Percentiles rank a stretch among this genome's conserved stretches.
phyloP scores from a whole-genome alignment of 2,888 invertebrate species.

The Rhagonycha fulva region DNA sequence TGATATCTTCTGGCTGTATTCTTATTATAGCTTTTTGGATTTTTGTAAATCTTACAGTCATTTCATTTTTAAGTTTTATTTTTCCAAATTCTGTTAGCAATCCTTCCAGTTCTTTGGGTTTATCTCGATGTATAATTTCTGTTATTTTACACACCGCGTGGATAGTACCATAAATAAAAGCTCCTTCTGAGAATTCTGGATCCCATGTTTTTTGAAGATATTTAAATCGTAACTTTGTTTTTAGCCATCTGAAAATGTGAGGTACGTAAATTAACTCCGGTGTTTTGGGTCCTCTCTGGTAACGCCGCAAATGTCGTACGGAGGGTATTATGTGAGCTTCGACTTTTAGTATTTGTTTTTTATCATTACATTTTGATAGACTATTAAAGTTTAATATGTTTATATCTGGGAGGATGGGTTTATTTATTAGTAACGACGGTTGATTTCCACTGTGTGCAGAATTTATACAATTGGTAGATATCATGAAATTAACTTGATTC shows the following conservation, averaged over 20 bases:
- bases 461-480: not conserved
- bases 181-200: conserved; percentile 54
- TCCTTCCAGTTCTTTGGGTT: conserved; percentile 44
- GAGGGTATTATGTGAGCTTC: not conserved
- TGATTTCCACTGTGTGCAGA: not conserved
- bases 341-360: not conserved
- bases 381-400: not conserved
- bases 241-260: conserved; percentile 50
- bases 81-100: conserved; percentile 43
- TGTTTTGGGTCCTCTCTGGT: conserved; percentile 27
- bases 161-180: conserved; percentile 52
- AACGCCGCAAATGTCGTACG: not conserved
- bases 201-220: conserved; percentile 51
- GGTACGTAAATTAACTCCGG: conserved; percentile 53
- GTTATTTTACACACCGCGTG: conserved; percentile 51
- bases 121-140: conserved; percentile 49
- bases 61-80: conserved; percentile 43
- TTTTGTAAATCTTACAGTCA: conserved; percentile 42
- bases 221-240: conserved; percentile 50
- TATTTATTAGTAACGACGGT: not conserved
- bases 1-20: conserved; percentile 50
- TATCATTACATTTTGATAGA: not conserved
- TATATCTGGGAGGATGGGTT: not conserved
- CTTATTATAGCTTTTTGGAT: conserved; percentile 48
- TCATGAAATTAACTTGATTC: not conserved